These are phyloP conservation scores for Passer domesticus DNA, from an alignment of 2,113 vertebrate genomes.

Conservation along the genomic window DNA sequence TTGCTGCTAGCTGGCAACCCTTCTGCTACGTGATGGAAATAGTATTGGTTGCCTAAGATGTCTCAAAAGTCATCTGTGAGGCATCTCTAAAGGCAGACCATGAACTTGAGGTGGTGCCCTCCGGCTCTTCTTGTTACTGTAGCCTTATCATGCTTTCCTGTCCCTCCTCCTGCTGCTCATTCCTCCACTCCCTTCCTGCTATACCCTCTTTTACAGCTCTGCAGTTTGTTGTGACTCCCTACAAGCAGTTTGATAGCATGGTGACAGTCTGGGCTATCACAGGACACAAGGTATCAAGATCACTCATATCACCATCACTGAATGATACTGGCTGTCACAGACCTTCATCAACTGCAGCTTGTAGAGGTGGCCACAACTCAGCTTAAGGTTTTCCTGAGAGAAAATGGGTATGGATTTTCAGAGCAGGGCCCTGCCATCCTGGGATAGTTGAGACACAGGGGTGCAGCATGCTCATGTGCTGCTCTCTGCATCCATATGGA, in stretches of 20 bases:
- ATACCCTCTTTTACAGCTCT: not conserved
- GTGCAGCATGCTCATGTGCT: fast-evolving
- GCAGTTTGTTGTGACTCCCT: not conserved
- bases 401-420: not conserved
- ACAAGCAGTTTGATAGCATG: not conserved
- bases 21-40: not conserved
- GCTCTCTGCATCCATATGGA: not conserved
- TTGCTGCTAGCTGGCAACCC: not conserved
- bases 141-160: not conserved
- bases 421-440: not conserved
- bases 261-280: not conserved
- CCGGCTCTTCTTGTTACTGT: not conserved
- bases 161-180: not conserved
- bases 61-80: not conserved
- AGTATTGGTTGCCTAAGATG: not conserved
- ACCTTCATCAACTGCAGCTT: not conserved
- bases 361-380: not conserved
- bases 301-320: not conserved
- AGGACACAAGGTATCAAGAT: not conserved
- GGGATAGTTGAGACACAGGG: not conserved
- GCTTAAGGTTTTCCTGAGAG: not conserved
- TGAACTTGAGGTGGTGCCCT: not conserved
- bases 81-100: not conserved
- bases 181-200: not conserved
- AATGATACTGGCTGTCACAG: fast-evolving